A percentile compares a stretch with the other conserved stretches of the same genome.
Conservation (phyloP, 2,888 invertebrate species). For the Dicycla oo region DNA sequence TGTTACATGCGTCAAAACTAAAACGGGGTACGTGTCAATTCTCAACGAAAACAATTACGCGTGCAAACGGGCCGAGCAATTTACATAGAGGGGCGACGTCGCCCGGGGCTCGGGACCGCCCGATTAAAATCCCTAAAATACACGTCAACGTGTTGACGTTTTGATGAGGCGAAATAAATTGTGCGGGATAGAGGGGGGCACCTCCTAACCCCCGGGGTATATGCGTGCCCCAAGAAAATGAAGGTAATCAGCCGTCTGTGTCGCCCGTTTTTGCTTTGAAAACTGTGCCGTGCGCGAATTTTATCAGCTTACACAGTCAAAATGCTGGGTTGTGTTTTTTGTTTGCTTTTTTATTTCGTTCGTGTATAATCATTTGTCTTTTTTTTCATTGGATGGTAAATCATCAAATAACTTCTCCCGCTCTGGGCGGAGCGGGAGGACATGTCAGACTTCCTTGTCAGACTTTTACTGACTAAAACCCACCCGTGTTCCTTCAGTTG, state of each 20-base stretch:
- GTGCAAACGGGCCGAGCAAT: conserved; percentile 79
- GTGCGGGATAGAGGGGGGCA: conserved; percentile 71
- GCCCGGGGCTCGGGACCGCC: conserved; percentile 70
- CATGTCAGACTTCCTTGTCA: too few species aligned
- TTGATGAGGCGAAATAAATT: conserved; percentile 89
- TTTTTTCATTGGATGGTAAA: too few species aligned
- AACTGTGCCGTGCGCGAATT: conserved; percentile 74
- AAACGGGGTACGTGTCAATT: conserved; percentile 82
- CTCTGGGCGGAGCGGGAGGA: too few species aligned
- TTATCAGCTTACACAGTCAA: conserved; percentile 66
- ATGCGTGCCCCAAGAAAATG: conserved; percentile 87
- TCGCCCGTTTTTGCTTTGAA: conserved; percentile 71
- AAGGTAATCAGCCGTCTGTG: conserved; percentile 82
- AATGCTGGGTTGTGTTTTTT: conserved; percentile 59
- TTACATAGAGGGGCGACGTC: conserved; percentile 81
- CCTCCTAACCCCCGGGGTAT: conserved; percentile 75
- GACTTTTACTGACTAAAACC: too few species aligned
- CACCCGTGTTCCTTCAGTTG: too few species aligned
- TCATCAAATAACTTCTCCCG: too few species aligned
- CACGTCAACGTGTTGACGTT: conserved; percentile 89
- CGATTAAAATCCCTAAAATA: conserved; percentile 89
- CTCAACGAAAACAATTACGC: conserved; percentile 86
- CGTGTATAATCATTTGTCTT: conserved; percentile 62
- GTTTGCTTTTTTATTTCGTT: conserved; percentile 58
- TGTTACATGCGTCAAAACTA: conserved; percentile 74